Evolutionary conservation across 1,140 invertebrate genomes (phyloP).

Genomic region (Temnothorax nylanderi): DNA sequence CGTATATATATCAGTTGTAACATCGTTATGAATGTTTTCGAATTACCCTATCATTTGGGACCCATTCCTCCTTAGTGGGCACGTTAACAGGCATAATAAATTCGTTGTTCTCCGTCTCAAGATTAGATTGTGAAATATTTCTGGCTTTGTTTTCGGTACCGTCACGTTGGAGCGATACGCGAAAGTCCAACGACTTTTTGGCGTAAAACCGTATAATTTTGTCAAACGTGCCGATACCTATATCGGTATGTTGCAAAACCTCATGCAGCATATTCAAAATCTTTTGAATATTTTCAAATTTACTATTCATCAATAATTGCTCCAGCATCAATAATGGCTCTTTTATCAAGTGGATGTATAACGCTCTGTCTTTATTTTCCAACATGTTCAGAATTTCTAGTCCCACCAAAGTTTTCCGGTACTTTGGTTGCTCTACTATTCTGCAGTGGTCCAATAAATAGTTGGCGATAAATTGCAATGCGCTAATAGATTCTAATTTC

Average conservation of each 20-base stretch:
- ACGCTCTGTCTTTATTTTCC: conserved; percentile 84
- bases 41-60: conserved; percentile 87
- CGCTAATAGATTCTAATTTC: conserved; percentile 87
- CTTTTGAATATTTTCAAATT: conserved; percentile 88
- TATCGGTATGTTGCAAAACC: conserved; percentile 67
- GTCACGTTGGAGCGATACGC: conserved; percentile 85
- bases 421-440: conserved; percentile 82
- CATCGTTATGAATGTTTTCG: no score
- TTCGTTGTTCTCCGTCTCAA: conserved; percentile 84
- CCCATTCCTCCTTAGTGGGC: conserved; percentile 90
- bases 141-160: conserved; percentile 82
- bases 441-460: conserved; percentile 86
- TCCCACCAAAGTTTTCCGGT: conserved; percentile 86
- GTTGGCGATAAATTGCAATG: conserved; percentile 88
- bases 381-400: conserved; percentile 88
- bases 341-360: conserved; percentile 88
- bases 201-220: conserved; percentile 90
- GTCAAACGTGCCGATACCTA: conserved; percentile 87
- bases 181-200: conserved; percentile 90
- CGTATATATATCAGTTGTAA: no score
- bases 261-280: conserved; percentile 83
- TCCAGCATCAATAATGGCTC: conserved; percentile 90
- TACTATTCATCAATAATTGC: conserved; percentile 91
- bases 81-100: conserved; percentile 89
- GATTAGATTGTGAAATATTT: conserved; percentile 84